Base-by-base conservation (phyloP, 1,140 invertebrate genomes). In the Solen grandis region DNA sequence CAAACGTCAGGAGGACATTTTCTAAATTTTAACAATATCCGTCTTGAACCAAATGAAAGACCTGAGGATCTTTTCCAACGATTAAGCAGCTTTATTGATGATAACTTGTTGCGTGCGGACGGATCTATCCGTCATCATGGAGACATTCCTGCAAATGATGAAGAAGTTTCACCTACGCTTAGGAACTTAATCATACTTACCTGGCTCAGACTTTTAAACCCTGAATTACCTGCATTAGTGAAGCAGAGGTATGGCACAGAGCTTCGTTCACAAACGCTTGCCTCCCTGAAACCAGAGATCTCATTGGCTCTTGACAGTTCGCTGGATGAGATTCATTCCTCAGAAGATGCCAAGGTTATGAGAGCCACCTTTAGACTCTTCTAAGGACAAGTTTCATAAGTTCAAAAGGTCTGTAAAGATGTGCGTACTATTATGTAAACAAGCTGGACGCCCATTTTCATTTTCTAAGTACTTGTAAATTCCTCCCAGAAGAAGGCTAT, bases 171-270 rank as follows among this genome's bases (percentile, higher is more conserved):
- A 0, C 84, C 84, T 22, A 54, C 82, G 1, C 54, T 87, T 2
- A 85, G 85, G 72, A 85, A 87, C 57, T 38, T 88, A 3, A 41
- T 88, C 5, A 84, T 83, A 0, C 50, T 88, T 10, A 85, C 78
- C 2, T 86, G 86, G 84, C 62, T 87, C 4, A 57, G 73, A 13
- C 74, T 86, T 2, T 66, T 85, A 0, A 63, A 88, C 46, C 57
- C 50, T 29, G 80, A 85, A 2, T 27, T 86, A 19, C 85, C 76
- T 1, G 5, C 46, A 25, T 66, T 86, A 5, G 77, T 88, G 2
- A 86, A 86, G 57, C 86, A 88, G n/a, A 41, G 79, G 14, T 85
- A 85, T 65, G 84, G 80, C 0, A n/a, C n/a, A n/a, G n/a, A n/a
- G n/a, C n/a, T n/a, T n/a, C 66, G 81, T 0, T 75, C 77, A 19